Evolutionary conservation across 2,888 invertebrate species (phyloP), one percentile per base, ranked within the genome.

Genomic region (Apoda limacodes): DNA sequence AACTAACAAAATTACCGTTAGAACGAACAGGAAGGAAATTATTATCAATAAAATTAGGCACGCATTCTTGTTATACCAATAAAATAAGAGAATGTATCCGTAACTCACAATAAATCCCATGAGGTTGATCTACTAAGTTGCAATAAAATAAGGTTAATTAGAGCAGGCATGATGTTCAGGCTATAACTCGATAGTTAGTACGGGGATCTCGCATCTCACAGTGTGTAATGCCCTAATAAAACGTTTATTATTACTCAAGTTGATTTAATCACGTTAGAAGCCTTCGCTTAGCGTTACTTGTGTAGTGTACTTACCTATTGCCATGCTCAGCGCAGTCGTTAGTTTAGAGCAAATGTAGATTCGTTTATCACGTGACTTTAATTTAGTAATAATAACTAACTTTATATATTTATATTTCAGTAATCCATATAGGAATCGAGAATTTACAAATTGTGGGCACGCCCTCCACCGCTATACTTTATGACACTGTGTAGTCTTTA

Each of bases 91-190:
- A 42, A 29, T 39, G 35, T n/a, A n/a, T n/a, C n/a, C n/a, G n/a
- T n/a, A 37, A 43, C 42, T 50, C 46, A 55, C 52, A 55, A 64
- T 65, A 60, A 56, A 60, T 53, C 43, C 55, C 53, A 60, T 64
- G 64, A 62, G 55, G 52, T 47, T 46, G 50, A 51, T 51, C 48
- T 41, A 40, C 44, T 41, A 42, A 46, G 49, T 49, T 50, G 51
- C 54, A 59, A 62, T 61, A 65, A 65, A 62, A 66, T 60, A 53
- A 60, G 56, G 49, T 50, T 67, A 64, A 65, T 63, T 65, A 62
- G 51, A 49, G 51, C 40, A 50, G 44, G 48, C 49, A 42, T 52
- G 50, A 50, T 55, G 55, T 53, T 50, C 46, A 41, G 46, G 39
- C 47, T 45, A 50, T 53, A 52, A 54, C 42, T 41, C 40, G 42